phyloP scores from a whole-genome alignment of 2,797 vertebrate genomes.

The Hapalemur alaotrensis region DNA sequence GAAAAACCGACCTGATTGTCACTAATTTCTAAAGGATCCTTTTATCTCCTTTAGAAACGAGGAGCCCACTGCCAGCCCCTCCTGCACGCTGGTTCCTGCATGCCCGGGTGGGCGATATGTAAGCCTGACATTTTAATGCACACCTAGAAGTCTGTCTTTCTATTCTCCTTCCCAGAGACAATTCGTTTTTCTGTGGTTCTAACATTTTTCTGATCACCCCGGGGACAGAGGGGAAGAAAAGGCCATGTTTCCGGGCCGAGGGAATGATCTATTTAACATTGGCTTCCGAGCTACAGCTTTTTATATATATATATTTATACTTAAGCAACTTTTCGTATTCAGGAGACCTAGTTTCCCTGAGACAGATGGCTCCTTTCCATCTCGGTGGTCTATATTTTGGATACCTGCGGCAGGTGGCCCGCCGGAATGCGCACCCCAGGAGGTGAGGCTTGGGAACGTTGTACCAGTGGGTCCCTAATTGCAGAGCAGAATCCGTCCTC shows the following conservation, averaged over 20 bases:
- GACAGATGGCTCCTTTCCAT: rapidly evolving
- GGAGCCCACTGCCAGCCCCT: not conserved
- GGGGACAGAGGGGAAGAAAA: not conserved
- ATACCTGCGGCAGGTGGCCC: not conserved
- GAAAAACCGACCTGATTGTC: rapidly evolving
- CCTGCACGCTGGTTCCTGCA: not conserved
- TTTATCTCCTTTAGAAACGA: rapidly evolving
- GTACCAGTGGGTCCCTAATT: not conserved
- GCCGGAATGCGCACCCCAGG: rapidly evolving
- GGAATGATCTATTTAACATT: not conserved
- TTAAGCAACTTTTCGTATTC: rapidly evolving
- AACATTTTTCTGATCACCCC: not conserved
- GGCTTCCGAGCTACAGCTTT: not conserved
- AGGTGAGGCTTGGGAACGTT: rapidly evolving
- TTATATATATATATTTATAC: not conserved
- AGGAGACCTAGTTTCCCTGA: not conserved
- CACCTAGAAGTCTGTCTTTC: not conserved
- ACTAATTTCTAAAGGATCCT: not conserved
- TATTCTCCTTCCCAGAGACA: not conserved
- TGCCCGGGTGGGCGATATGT: rapidly evolving
- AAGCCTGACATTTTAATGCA: not conserved
- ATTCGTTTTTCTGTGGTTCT: not conserved
- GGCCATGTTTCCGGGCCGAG: not conserved
- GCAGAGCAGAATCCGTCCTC: not conserved
- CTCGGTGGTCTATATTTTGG: rapidly evolving